Base-by-base conservation (phyloP, 2,888 invertebrate genomes). In the Leptopilina myrica region DNA sequence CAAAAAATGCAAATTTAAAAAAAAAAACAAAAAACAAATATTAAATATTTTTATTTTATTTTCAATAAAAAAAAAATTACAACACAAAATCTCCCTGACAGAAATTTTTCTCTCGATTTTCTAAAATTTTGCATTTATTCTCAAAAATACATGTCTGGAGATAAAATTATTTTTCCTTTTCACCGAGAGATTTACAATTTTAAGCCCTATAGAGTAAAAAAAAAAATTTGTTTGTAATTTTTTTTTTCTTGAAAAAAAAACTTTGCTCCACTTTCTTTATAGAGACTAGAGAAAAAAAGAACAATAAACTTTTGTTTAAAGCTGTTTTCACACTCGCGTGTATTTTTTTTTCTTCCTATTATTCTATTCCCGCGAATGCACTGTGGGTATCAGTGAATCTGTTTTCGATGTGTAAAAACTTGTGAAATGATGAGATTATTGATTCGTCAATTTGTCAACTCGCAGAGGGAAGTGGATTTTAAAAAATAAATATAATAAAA, bases 371-470 rank as follows among this genome's bases (percentile, higher is more conserved):
- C 33, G 26, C 33, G 26, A 14, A 73, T 73, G 53, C 56, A 73
- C n/a, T 33, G 49, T 49, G 56, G 56, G 56, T 56, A 73, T 73
- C 73, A 73, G 56, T 14, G 56, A n/a, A 73, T 73, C n/a, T n/a
- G 73, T 56, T 33, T 65, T 81, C 80, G 76, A 83, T 81, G 81
- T 43, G 43, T 80, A 59, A 7, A n/a, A 20, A 77, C 80, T 79
- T 62, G 79, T 78, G 76, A 77, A 81, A 83, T 81, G 81, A 84
- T 81, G 81, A 80, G 79, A 83, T 82, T 84, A 84, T 84, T 84
- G 84, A 84, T 84, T 81, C 84, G 11, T 56, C 66, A 43, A 64
- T 77, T 79, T 64, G 81, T 77, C 79, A 82, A 81, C 79, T 76
- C 56, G 7, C 46, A 46, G 14, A 20, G 43, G 76, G 64, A 43